Evolutionary conservation across 35 echinoderm and acorn worm species (phyloP), one percentile per base, ranked within the genome.

Genomic region (Holothuria glaberrima): DNA sequence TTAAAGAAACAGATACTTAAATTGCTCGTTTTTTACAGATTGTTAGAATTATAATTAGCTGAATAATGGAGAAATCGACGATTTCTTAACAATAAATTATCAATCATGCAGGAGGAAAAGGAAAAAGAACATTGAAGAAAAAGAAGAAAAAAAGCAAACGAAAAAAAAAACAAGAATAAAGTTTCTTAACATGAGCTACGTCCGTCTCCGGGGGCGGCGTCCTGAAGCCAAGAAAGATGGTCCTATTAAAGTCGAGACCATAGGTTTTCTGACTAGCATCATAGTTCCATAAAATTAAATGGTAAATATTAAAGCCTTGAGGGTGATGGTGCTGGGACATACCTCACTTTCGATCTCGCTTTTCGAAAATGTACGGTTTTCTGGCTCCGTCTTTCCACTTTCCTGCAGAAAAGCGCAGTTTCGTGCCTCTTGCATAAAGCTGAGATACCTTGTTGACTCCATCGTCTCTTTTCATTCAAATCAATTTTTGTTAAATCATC

Each of bases 1-100:
- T 85, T 85, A 85, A 60, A 85, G 9, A 48, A 85, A 63, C 81
- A 60, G 5, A 85, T 79, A 71, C 3, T 71, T 30, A 71, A 30
- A 71, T 25, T 25, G 12, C 32, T 71, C 13, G 9, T 71, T 31
- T 30, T 68, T 30, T 14, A 12, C 25, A 14, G 27, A 30, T 2
- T 30, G 68, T 41, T 41, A 13, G 5, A 26, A 30, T 33, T 71
- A 71, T 30, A 17, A 71, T 31, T 71, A 71, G 13, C 27, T 30
- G 34, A 30, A 71, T 30, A 33, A 33, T 71, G 34, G 13, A 71
- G 36, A 41, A 41, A 41, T 41, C 36, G 36, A 41, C 7, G 36
- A 2, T 7, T 41, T 41, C 7, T 41, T 7, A 71, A 28, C 14
- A 26, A 71, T 12, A 21, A 65, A 65, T 24, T 28, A 12, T 65